phyloP scores from a whole-genome alignment of 2,113 vertebrate genomes.

The Apaloderma vittatum region DNA sequence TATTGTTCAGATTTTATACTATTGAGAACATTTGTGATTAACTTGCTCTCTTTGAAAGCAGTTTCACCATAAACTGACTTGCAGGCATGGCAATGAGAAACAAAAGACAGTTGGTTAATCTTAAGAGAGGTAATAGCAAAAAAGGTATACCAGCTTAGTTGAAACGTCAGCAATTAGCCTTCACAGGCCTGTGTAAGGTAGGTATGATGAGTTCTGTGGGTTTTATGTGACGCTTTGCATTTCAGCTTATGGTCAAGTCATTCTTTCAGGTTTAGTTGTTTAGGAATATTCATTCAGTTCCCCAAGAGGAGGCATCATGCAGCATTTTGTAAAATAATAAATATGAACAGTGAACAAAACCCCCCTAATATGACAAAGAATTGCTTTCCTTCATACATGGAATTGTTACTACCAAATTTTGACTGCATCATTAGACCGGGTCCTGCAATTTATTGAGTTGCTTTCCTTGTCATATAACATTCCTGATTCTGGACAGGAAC shows the following conservation, averaged over 20 bases:
- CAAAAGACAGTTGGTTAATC: background rate
- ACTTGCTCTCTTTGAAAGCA: constrained; percentile 40
- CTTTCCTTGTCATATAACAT: fast-evolving
- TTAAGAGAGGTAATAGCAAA: background rate
- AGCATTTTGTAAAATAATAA: background rate
- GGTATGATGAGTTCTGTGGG: background rate
- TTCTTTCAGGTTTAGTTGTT: background rate
- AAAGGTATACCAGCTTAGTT: background rate
- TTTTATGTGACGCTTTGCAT: background rate
- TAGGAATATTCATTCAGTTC: background rate
- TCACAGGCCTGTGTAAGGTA: background rate
- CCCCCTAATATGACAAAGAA: background rate
- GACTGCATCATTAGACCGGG: background rate
- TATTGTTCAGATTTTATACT: constrained; percentile 20
- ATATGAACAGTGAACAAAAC: background rate
- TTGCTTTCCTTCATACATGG: fast-evolving
- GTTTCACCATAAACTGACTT: background rate
- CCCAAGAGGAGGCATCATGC: background rate
- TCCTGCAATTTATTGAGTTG: background rate
- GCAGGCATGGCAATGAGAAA: background rate
- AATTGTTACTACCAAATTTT: background rate
- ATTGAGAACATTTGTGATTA: constrained; percentile 15
- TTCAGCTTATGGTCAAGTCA: background rate
- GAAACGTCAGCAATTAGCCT: background rate
- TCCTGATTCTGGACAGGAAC: background rate